A percentile compares a stretch with the other conserved stretches of the same genome.
phyloP scores from a whole-genome alignment of 2,888 invertebrate genomes.

The Hirtodrosophila cameraria region DNA sequence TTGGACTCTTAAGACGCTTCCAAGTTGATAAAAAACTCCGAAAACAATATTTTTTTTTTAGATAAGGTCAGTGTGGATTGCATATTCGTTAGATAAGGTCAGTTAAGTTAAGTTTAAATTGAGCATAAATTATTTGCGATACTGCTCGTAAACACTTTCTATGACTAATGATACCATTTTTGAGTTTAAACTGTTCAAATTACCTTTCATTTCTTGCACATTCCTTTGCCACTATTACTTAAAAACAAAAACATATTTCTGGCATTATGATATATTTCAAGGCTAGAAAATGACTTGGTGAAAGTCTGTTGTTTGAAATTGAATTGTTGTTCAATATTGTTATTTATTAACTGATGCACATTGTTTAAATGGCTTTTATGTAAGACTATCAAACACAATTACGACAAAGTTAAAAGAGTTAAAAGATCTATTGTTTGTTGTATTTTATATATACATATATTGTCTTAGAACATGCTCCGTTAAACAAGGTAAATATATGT shows the following conservation, averaged over 20 bases:
- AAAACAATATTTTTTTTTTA: background rate
- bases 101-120: constrained; percentile 1
- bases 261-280: constrained; percentile 23
- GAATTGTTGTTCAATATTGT: background rate
- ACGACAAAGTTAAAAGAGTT: constrained; percentile 12
- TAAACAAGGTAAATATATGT: background rate
- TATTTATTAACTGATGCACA: constrained; percentile 26
- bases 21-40: background rate
- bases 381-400: constrained; percentile 15
- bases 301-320: constrained; percentile 32
- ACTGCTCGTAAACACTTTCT: constrained; percentile 2
- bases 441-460: background rate
- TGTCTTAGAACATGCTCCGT: background rate
- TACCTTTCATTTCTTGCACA: constrained; percentile 27
- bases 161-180: constrained; percentile 17
- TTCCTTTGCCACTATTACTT: constrained; percentile 16
- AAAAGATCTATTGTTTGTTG: constrained; percentile 9
- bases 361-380: constrained; percentile 16
- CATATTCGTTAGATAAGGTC: background rate
- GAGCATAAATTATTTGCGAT: background rate
- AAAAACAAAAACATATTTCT: background rate
- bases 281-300: constrained; percentile 35
- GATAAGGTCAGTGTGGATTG: background rate
- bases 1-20: background rate
- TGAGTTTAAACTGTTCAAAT: constrained; percentile 5